These are phyloP conservation scores for Diabrotica undecimpunctata DNA, from an alignment of 1,140 invertebrate genomes.

Conservation along the genomic window DNA sequence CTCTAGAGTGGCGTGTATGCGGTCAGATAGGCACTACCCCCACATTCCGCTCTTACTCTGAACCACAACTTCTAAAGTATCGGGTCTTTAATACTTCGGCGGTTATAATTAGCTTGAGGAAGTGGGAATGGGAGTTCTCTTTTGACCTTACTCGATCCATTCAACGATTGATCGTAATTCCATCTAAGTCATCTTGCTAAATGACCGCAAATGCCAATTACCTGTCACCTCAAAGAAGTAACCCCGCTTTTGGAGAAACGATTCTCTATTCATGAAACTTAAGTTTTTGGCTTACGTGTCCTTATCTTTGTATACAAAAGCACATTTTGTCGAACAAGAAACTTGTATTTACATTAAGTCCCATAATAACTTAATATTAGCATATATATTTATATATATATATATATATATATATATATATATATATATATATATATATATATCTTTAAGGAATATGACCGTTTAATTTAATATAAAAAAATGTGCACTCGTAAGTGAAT, in stretches of 20 bases:
- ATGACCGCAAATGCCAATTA: constrained; percentile 32
- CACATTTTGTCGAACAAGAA: not conserved
- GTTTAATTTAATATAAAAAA: too few relatives aligned
- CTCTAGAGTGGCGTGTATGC: constrained; percentile 38
- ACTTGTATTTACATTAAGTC: not conserved
- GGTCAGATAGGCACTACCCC: constrained; percentile 38
- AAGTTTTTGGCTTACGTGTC: not conserved
- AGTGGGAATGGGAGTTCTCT: constrained; percentile 36
- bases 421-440: too few relatives aligned
- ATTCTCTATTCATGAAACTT: not conserved
- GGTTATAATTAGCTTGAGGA: constrained; percentile 40
- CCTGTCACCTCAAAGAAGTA: constrained; percentile 26
- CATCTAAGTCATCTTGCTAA: constrained; percentile 39
- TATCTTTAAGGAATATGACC: too few relatives aligned
- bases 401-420: too few relatives aligned
- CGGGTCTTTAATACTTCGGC: constrained; percentile 37
- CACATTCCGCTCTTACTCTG: constrained; percentile 23
- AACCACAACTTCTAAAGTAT: constrained; percentile 40
- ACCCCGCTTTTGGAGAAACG: not conserved
- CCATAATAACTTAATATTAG: not conserved
- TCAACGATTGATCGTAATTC: constrained; percentile 39
- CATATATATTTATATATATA: too few relatives aligned
- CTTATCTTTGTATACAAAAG: not conserved
- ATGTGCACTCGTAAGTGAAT: too few relatives aligned
- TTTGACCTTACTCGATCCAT: constrained; percentile 42